These are phyloP conservation scores for Dynastes grantii DNA, from an alignment of 2,888 invertebrate genomes.

Conservation along the genomic window DNA sequence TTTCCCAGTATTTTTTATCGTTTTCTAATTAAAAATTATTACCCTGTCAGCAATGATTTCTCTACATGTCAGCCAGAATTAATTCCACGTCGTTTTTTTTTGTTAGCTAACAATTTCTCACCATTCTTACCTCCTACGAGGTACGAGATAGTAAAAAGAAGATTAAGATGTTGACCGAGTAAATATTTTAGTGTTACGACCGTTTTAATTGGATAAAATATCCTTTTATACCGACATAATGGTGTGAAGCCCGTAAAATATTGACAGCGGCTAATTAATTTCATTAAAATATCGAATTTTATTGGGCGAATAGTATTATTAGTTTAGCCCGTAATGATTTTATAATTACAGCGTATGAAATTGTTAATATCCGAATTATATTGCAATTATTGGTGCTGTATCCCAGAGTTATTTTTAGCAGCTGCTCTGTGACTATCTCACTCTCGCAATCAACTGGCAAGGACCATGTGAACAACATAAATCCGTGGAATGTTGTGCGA, in stretches of 20 bases:
- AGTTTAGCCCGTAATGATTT: too few relatives aligned
- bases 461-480: not conserved
- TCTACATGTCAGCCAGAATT: not conserved
- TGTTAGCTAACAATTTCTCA: constrained; percentile 3
- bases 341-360: too few relatives aligned
- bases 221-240: not conserved
- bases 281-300: not conserved
- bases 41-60: too few relatives aligned
- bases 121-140: constrained; percentile 7
- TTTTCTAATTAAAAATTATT: too few relatives aligned
- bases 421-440: too few relatives aligned
- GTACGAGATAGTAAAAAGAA: not conserved
- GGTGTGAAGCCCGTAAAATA: constrained; percentile 12
- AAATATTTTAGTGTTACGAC: constrained; percentile 1
- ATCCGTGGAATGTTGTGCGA: constrained; percentile 8
- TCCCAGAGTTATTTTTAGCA: too few relatives aligned
- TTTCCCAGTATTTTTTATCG: too few relatives aligned
- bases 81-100: not conserved
- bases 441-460: not conserved
- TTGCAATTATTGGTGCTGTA: too few relatives aligned
- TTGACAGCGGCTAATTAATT: not conserved
- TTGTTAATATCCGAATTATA: too few relatives aligned
- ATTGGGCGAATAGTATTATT: too few relatives aligned
- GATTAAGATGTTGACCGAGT: not conserved
- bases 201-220: constrained; percentile 8